A percentile compares a stretch with the other conserved stretches of the same genome.
phyloP scores from a whole-genome alignment of 2,797 vertebrate genomes.

The Malurus leucopterus region DNA sequence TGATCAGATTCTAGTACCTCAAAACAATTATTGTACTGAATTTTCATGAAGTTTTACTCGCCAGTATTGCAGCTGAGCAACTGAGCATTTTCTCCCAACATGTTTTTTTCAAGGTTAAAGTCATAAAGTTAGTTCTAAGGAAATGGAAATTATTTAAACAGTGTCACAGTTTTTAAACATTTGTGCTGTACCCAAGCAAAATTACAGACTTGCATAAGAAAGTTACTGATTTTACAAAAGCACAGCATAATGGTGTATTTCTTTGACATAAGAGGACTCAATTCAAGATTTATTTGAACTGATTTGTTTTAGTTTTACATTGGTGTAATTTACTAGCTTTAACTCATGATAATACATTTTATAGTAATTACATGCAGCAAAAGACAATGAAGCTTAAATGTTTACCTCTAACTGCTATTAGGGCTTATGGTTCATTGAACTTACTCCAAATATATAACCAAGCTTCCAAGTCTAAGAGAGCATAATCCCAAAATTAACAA shows the following conservation, averaged over 20 bases:
- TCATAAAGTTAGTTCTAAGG: not conserved
- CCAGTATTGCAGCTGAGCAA: not conserved
- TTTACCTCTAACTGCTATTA: not conserved
- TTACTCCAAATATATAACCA: slow-evolving; percentile 6
- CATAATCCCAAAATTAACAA: slow-evolving; percentile 32
- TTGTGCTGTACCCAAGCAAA: not conserved
- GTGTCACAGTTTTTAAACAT: not conserved
- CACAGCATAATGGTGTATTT: not conserved
- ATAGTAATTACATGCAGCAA: not conserved
- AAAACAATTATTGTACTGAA: not conserved
- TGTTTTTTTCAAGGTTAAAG: not conserved
- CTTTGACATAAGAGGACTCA: not conserved
- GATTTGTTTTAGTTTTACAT: not conserved
- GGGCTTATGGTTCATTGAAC: not conserved
- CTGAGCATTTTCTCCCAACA: not conserved
- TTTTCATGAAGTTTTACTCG: not conserved
- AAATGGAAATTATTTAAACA: not conserved
- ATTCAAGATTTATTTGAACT: not conserved
- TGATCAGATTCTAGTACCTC: not conserved
- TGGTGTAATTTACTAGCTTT: not conserved
- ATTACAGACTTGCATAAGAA: not conserved
- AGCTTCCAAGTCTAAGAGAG: not conserved
- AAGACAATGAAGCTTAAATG: not conserved
- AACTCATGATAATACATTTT: not conserved
- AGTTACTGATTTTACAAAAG: not conserved